phyloP scores from a whole-genome alignment of 2,888 invertebrate genomes.

The Bellardia bayeri region DNA sequence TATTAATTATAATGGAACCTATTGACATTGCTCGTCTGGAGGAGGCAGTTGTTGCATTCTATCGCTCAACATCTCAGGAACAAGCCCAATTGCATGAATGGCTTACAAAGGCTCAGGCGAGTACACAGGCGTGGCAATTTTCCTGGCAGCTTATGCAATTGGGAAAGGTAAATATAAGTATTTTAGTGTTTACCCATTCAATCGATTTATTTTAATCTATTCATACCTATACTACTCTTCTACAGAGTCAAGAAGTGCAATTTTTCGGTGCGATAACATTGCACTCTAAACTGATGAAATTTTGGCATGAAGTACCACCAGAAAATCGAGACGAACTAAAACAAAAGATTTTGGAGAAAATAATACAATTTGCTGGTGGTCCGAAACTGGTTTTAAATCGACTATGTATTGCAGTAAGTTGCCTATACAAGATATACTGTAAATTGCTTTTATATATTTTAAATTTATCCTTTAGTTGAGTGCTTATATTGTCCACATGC shows the following conservation, averaged over 20 bases:
- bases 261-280: slow-evolving; percentile 97
- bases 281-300: slow-evolving; percentile 93
- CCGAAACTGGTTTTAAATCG: slow-evolving; percentile 94
- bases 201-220: slow-evolving; percentile 42
- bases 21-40: slow-evolving; percentile 82
- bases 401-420: slow-evolving; percentile 92
- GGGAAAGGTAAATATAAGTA: slow-evolving; percentile 87
- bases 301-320: slow-evolving; percentile 93
- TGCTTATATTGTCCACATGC: slow-evolving; percentile 90
- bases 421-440: neutral
- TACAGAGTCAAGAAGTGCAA: slow-evolving; percentile 93
- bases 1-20: slow-evolving; percentile 77
- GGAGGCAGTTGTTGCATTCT: slow-evolving; percentile 83
- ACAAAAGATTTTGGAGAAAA: slow-evolving; percentile 90
- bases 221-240: slow-evolving; percentile 74
- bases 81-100: slow-evolving; percentile 93
- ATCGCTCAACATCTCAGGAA: slow-evolving; percentile 85
- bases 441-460: slow-evolving; percentile 1
- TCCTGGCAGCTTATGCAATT: slow-evolving; percentile 94
- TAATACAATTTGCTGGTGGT: slow-evolving; percentile 91
- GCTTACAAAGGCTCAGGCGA: slow-evolving; percentile 93
- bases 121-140: slow-evolving; percentile 96
- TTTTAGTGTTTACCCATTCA: neutral
- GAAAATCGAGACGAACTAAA: slow-evolving; percentile 91
- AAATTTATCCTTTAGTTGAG: slow-evolving; percentile 88